These are phyloP conservation scores for Caenorhabditis virilis DNA, from an alignment of 2,888 invertebrate genomes.

Conservation along the genomic window DNA sequence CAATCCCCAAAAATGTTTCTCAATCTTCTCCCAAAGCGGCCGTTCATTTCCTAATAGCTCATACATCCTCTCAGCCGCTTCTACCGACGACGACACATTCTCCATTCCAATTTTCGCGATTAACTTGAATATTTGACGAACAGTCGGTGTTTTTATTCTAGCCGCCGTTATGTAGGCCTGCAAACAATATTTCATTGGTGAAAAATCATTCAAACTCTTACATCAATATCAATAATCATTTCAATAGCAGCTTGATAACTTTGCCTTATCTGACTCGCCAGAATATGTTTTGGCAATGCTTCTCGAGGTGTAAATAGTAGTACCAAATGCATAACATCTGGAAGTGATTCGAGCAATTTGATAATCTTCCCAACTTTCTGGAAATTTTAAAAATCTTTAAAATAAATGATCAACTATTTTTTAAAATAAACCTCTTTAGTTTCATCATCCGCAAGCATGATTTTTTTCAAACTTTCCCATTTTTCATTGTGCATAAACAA, in stretches of 20 bases:
- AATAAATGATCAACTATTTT: neutral
- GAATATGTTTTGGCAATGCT: conserved; percentile 3
- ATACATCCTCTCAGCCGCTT: conserved; percentile 13
- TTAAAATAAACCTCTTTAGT: too few relatives aligned
- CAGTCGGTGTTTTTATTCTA: conserved; percentile 9
- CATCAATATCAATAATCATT: conserved; percentile 29
- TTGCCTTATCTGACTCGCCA: neutral
- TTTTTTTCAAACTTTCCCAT: conserved; percentile 4
- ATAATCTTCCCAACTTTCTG: conserved; percentile 10
- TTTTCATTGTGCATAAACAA: conserved; percentile 33
- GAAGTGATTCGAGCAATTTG: conserved; percentile 6
- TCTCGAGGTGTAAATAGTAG: conserved; percentile 16
- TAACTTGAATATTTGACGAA: conserved; percentile 9
- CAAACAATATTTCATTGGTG: neutral
- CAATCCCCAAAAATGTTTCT: conserved; percentile 15
- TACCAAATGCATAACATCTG: conserved; percentile 11
- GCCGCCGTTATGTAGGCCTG: conserved; percentile 16
- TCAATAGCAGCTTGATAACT: conserved; percentile 16
- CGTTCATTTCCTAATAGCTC: conserved; percentile 24
- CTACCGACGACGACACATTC: neutral
- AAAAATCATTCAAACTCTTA: neutral
- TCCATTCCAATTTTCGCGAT: neutral
- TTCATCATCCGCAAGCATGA: conserved; percentile 7
- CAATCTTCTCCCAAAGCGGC: conserved; percentile 22
- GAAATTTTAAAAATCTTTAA: neutral